phyloP scores from a whole-genome alignment of 2,113 vertebrate species.

The Ictalurus furcatus region DNA sequence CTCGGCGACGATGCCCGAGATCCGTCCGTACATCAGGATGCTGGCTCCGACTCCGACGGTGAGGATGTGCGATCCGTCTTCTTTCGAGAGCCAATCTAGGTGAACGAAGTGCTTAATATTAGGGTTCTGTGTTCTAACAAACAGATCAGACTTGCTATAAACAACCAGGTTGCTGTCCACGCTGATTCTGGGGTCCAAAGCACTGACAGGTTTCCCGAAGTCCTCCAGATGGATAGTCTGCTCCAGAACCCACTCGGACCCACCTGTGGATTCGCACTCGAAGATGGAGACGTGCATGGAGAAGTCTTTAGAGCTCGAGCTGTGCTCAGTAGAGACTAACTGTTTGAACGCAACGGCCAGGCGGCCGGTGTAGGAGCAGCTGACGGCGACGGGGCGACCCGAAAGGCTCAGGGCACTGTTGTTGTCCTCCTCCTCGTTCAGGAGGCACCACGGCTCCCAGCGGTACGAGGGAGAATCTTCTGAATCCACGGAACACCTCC shows the following conservation, averaged over 20 bases:
- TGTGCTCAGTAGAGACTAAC: slow-evolving; percentile 75
- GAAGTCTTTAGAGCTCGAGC: slow-evolving; percentile 82
- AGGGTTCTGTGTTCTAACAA: slow-evolving; percentile 88
- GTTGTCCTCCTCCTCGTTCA: slow-evolving; percentile 93
- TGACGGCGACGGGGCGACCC: slow-evolving; percentile 93
- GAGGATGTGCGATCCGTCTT: slow-evolving; percentile 97
- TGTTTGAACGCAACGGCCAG: slow-evolving; percentile 95
- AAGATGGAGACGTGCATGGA: slow-evolving; percentile 99
- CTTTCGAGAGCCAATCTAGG: slow-evolving; percentile 98
- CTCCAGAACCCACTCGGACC: slow-evolving; percentile 97
- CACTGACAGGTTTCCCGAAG: slow-evolving; percentile 82
- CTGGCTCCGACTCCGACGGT: slow-evolving; percentile 96
- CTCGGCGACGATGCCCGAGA: slow-evolving; percentile 92
- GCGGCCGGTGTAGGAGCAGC: slow-evolving; percentile 95
- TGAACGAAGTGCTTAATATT: slow-evolving; percentile 97
- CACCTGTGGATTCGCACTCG: slow-evolving; percentile 97
- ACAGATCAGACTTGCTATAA: slow-evolving; percentile 91
- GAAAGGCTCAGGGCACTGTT: slow-evolving; percentile 87
- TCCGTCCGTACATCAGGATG: slow-evolving; percentile 96
- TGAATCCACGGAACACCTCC: slow-evolving; percentile 83
- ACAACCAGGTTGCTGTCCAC: slow-evolving; percentile 98
- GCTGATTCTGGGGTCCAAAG: slow-evolving; percentile 89
- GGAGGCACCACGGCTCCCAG: slow-evolving; percentile 92
- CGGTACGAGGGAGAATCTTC: slow-evolving; percentile 74
- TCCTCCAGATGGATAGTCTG: slow-evolving; percentile 96